Evolutionary conservation across 2,113 vertebrate species (phyloP).

Genomic region (Gadus chalcogrammus): DNA sequence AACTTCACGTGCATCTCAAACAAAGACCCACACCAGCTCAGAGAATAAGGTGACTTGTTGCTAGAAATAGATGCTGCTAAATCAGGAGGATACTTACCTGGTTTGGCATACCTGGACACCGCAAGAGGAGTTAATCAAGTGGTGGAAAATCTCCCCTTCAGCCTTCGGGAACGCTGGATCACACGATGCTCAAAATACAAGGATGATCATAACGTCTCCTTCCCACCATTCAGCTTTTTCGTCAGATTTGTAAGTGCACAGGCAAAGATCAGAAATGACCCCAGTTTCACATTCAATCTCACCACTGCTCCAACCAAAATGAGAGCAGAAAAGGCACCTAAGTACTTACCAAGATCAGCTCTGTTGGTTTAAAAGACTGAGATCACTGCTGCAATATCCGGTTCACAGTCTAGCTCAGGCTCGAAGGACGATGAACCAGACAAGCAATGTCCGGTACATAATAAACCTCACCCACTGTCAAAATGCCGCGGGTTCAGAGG

Average conservation of each 20-base stretch:
- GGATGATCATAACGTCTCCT: neutral
- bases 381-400: neutral
- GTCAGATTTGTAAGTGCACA: neutral
- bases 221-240: neutral
- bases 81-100: constrained; percentile 5
- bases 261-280: neutral
- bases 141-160: neutral
- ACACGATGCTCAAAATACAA: constrained; percentile 4
- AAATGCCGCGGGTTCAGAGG: neutral
- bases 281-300: neutral
- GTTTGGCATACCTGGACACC: constrained; percentile 9
- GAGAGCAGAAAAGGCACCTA: neutral
- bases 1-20: neutral
- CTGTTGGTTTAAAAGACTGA: neutral
- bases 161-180: neutral
- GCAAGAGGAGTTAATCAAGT: neutral
- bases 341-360: neutral
- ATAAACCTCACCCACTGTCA: neutral
- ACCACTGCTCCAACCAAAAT: neutral
- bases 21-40: neutral
- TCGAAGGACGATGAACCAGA: constrained; percentile 4
- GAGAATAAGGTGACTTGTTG: neutral
- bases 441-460: neutral
- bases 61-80: neutral
- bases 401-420: no score